A percentile compares a stretch with the other conserved stretches of the same genome.
Conservation (phyloP, 2,113 vertebrate genomes). For the Pelvicachromis taeniatus region DNA sequence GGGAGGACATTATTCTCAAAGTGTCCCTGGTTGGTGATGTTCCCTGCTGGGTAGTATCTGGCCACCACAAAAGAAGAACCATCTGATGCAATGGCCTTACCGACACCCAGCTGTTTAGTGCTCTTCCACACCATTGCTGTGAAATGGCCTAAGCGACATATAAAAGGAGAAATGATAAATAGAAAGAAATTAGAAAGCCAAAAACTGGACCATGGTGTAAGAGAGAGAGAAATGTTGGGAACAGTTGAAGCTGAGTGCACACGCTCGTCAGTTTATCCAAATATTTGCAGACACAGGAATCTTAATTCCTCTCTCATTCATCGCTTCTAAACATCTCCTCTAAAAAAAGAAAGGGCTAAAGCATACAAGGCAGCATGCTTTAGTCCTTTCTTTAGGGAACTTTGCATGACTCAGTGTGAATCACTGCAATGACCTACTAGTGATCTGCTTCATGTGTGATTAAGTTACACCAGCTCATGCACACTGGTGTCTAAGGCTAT, state of each 20-base stretch:
- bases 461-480: background rate
- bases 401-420: constrained; percentile 6
- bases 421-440: background rate
- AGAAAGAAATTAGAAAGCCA: background rate
- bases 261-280: constrained; percentile 8
- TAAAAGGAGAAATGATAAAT: background rate
- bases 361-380: background rate
- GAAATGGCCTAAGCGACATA: constrained; percentile 84
- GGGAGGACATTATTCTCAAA: constrained; percentile 94
- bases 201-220: background rate
- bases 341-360: too few species aligned
- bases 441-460: background rate
- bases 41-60: constrained; percentile 92
- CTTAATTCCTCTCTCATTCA: background rate
- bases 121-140: constrained; percentile 98
- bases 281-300: constrained; percentile 39
- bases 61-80: constrained; percentile 97
- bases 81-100: constrained; percentile 86
- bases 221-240: background rate
- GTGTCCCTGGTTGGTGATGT: constrained; percentile 91
- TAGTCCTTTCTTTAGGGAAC: background rate
- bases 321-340: background rate
- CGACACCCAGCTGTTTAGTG: constrained; percentile 88
- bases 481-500: background rate
- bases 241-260: background rate